Evolutionary conservation across 2,888 invertebrate genomes (phyloP).

Genomic region (Eupeodes latifasciatus): DNA sequence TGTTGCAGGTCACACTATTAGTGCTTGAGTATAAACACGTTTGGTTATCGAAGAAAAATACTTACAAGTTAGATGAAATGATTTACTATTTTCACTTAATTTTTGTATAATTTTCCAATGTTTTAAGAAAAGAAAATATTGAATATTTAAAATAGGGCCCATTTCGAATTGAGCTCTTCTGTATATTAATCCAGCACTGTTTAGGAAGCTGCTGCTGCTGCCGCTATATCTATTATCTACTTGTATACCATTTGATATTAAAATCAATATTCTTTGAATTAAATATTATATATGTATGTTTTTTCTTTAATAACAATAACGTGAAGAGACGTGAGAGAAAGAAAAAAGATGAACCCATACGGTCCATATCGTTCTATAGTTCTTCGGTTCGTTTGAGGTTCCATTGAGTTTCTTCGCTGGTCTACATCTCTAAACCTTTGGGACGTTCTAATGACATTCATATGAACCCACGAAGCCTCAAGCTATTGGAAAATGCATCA

Average conservation of each 20-base stretch:
- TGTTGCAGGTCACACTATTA: too few relatives aligned
- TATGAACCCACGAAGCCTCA: conserved; percentile 42
- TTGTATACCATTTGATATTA: conserved; percentile 34
- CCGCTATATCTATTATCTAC: conserved; percentile 14
- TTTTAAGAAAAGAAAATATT: too few relatives aligned
- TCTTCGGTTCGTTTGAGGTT: conserved; percentile 60
- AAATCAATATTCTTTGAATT: conserved; percentile 34
- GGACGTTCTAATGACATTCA: conserved; percentile 60
- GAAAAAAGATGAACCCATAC: neutral
- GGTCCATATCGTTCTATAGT: neutral
- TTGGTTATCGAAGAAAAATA: too few relatives aligned
- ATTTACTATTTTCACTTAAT: too few relatives aligned
- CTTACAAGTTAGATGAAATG: too few relatives aligned
- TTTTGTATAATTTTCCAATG: too few relatives aligned
- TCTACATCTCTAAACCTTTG: conserved; percentile 1
- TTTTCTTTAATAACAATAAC: conserved; percentile 24
- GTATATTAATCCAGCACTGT: neutral
- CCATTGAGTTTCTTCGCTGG: neutral
- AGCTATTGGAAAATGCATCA: conserved; percentile 59
- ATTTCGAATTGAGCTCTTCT: too few relatives aligned
- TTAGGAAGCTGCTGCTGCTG: conserved; percentile 33
- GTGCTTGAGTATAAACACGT: too few relatives aligned
- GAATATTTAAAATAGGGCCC: too few relatives aligned
- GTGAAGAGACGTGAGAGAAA: neutral
- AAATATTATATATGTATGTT: conserved; percentile 49